phyloP scores from a whole-genome alignment of 1,140 invertebrate genomes.

The Drosophila setifemur region DNA sequence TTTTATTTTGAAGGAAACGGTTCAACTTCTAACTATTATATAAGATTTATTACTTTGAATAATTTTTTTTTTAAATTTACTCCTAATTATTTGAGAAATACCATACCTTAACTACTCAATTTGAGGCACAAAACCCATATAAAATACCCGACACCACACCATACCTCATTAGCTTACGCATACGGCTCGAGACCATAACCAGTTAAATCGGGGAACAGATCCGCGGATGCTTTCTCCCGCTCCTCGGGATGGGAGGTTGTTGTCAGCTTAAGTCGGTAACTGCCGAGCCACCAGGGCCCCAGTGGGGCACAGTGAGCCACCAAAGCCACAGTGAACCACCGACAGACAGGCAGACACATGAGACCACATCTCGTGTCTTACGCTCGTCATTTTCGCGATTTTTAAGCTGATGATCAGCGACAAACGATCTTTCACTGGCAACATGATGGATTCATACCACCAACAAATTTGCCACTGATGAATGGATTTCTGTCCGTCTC shows the following conservation, averaged over 20 bases:
- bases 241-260: slow-evolving; percentile 41
- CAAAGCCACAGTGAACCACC: slow-evolving; percentile 21
- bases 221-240: slow-evolving; percentile 41
- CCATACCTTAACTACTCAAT: neutral
- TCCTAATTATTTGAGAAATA: neutral
- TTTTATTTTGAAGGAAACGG: too few relatives aligned
- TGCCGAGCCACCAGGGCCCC: slow-evolving; percentile 19
- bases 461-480: slow-evolving; percentile 82
- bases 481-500: slow-evolving; percentile 74
- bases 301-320: slow-evolving; percentile 1
- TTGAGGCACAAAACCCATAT: neutral
- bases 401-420: slow-evolving; percentile 82
- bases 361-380: slow-evolving; percentile 66
- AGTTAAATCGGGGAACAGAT: slow-evolving; percentile 32
- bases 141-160: neutral
- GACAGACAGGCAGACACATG: slow-evolving; percentile 8
- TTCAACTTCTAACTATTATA: too few relatives aligned
- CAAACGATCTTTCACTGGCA: slow-evolving; percentile 82
- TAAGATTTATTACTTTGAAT: neutral
- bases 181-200: slow-evolving; percentile 11
- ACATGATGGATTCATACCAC: slow-evolving; percentile 82
- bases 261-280: slow-evolving; percentile 67
- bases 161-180: slow-evolving; percentile 23
- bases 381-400: slow-evolving; percentile 81
- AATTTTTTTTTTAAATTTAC: neutral